A percentile compares a stretch with the other conserved stretches of the same genome.
Conservation (phyloP, 2,888 invertebrate genomes). For the Nudaria mundana region DNA sequence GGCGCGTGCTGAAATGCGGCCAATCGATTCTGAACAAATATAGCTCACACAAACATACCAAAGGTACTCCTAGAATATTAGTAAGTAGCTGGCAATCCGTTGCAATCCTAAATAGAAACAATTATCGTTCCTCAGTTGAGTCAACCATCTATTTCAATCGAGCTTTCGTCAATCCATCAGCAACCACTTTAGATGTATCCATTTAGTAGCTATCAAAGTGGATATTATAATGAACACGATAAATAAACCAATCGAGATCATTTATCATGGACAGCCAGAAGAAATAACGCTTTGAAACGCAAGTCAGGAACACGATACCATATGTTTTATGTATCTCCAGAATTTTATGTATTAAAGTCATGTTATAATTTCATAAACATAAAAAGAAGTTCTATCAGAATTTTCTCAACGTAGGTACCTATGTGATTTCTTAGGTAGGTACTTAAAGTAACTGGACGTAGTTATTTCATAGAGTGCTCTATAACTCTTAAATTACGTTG, state of each 20-base stretch:
- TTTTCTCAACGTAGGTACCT: no score
- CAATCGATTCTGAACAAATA: constrained; percentile 65
- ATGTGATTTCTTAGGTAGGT: no score
- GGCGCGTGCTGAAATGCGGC: constrained; percentile 74
- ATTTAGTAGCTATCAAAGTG: constrained; percentile 4
- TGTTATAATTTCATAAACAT: no score
- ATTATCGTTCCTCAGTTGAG: constrained; percentile 43
- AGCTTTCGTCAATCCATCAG: constrained; percentile 53
- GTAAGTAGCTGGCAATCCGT: constrained; percentile 11
- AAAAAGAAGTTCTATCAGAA: no score
- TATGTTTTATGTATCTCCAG: not conserved
- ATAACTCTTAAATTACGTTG: no score
- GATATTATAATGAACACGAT: constrained; percentile 6
- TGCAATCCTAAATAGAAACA: constrained; percentile 46
- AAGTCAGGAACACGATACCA: not conserved
- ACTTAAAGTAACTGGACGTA: no score
- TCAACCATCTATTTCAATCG: constrained; percentile 50
- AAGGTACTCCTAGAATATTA: constrained; percentile 15
- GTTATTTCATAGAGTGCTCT: no score
- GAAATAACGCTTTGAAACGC: not conserved
- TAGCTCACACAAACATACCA: constrained; percentile 52
- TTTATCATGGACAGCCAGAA: not conserved
- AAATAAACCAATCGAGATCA: constrained; percentile 1
- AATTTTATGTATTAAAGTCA: not conserved
- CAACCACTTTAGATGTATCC: constrained; percentile 10